Evolutionary conservation across 2,888 invertebrate genomes (phyloP), one percentile per base, ranked within the genome.

Genomic region (Apamea epomidion): DNA sequence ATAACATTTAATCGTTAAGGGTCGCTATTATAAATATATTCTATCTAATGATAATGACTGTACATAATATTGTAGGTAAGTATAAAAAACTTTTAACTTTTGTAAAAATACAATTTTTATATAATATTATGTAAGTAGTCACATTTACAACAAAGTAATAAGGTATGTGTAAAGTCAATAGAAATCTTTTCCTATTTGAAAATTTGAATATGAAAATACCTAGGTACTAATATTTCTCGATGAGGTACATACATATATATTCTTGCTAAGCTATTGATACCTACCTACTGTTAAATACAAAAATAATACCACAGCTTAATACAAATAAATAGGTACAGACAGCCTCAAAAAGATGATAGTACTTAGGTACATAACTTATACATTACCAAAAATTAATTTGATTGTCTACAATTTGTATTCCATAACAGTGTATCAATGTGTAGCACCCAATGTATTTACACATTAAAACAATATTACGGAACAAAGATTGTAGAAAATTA

Each of bases 41-140:
- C 64, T 86, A 84, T 75, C 87, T 86, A 86, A 84, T 86, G 86
- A 86, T 86, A 86, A 84, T 86, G 86, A 86, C 86, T 86, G 85
- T 81, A 84, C 74, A 83, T 74, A 64, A 76, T 73, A 65, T 69
- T 71, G 32, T 72, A 72, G 18, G 6, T n/a, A 42, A 3, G 29
- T 73, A 64, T 60, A 82, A 77, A 60, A 75, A 68, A 69, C 37
- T 8, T 65, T 45, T 10, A 54, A 21, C 18, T 75, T 32, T 74
- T 51, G 58, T 81, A 82, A 64, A 74, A 64, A 45, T 64, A 64
- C 10, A 58, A 42, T 42, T 37, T 45, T 25, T 29, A 48, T 48
- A 42, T 37, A 16, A 12, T 60, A 58, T 37, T 29, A 54, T n/a
- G 5, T 65, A 65, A 1, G 32, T 18, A 58, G 37, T 73, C 18